Evolutionary conservation across 2,888 invertebrate genomes (phyloP), one percentile per base, ranked within the genome.

Genomic region (Hyalella azteca): DNA sequence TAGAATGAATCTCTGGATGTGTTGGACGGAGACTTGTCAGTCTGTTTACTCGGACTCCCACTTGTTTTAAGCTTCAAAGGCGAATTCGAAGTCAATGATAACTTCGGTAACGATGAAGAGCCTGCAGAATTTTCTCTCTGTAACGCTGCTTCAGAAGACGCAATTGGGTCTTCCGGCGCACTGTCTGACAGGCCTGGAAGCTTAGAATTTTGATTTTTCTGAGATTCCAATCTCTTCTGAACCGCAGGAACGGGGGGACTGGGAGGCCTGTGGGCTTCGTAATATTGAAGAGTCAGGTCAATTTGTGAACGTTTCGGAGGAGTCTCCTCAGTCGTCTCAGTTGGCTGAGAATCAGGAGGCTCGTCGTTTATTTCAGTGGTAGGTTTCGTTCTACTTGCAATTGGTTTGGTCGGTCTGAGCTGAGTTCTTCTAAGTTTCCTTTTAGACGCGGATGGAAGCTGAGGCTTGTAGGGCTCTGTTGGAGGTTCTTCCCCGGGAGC

Each of bases 401-500:
- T 15, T 19, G 26, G 45, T 19, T 75, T 75, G 4, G 32, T 32
- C 9, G n/a, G 40, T 5, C 75, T 75, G 22, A 75, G 41, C 5
- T 36, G 29, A 9, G 45, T n/a, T n/a, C 45, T 75, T 26, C 29
- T 40, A n/a, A n/a, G 41, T 22, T 41, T 40, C 22, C 75, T 29
- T 26, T 45, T 75, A 2, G 41, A n/a, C 7, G 75, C 40, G 5
- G 75, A 45, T 45, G 75, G 45, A 4, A 75, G 45, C 4, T 9
- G n/a, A 41, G 75, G 75, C 5, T 75, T 75, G 45, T 75, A 75
- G 2, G 75, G 75, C 19, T 75, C 75, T 5, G 39, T 75, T 4
- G 50, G 50, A 26, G 40, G 54, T 26, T n/a, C 77, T 40, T 77
- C 54, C 3, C 54, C 82, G 11, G 82, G 82, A 22, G 80, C 60